phyloP scores from a whole-genome alignment of 2,888 invertebrate genomes.

The Oligia strigilis region DNA sequence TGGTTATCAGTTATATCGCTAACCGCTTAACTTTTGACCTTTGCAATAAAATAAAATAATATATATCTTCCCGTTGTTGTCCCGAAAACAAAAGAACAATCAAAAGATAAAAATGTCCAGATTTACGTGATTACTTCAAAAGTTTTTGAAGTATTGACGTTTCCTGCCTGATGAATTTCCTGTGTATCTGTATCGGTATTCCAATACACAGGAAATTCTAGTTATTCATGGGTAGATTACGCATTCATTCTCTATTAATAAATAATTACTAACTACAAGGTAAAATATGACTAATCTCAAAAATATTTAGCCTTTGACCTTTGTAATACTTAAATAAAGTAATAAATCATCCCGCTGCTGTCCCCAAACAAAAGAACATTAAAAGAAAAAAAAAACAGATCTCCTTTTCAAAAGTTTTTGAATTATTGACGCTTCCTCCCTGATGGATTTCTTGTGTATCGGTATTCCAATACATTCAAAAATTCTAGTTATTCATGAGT shows the following conservation, averaged over 20 bases:
- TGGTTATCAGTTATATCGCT: not conserved
- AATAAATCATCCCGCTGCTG: slow-evolving; percentile 1
- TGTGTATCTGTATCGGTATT: too few species aligned
- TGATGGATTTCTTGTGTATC: too few species aligned
- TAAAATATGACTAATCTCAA: not conserved
- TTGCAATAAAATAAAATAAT: slow-evolving; percentile 1
- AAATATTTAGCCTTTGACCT: not conserved
- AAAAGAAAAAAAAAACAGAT: slow-evolving; percentile 17
- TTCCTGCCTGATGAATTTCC: not conserved
- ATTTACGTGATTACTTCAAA: slow-evolving; percentile 12
- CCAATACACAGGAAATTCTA: too few species aligned
- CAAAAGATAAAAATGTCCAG: slow-evolving; percentile 2
- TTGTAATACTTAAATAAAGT: not conserved
- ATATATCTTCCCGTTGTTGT: not conserved
- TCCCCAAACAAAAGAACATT: slow-evolving; percentile 6
- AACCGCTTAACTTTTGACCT: not conserved
- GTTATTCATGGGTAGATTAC: not conserved
- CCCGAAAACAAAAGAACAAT: slow-evolving; percentile 12
- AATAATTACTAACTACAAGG: not conserved
- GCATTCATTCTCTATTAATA: not conserved
- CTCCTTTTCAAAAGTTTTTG: slow-evolving; percentile 42
- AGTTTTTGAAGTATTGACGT: slow-evolving; percentile 44
- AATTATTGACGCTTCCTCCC: slow-evolving; percentile 38
- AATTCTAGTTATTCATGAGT: too few species aligned
- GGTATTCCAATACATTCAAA: too few species aligned